A percentile compares a stretch with the other conserved stretches of the same genome.
Conservation (phyloP, 2,113 vertebrate genomes). For the Gallinago paraguaiae region DNA sequence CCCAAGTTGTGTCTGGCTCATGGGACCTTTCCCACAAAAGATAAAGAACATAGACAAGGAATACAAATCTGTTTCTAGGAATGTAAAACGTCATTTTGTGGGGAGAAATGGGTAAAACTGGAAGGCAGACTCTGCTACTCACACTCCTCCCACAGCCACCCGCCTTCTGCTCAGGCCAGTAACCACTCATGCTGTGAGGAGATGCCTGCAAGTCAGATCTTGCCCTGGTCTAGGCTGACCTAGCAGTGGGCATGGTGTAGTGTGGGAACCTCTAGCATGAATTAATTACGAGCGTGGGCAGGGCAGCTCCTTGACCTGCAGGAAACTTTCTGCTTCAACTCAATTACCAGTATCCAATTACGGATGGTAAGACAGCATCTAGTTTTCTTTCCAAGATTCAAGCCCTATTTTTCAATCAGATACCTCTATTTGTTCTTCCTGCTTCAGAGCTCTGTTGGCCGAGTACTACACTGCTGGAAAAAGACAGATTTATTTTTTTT, state of each 20-base stretch:
- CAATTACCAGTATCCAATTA: not conserved
- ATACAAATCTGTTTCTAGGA: not conserved
- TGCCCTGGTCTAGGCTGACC: not conserved
- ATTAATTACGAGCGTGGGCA: not conserved
- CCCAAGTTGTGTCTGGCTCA: not conserved
- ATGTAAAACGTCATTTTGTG: not conserved
- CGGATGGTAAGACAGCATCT: not conserved
- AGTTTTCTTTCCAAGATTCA: not conserved
- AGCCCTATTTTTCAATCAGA: not conserved
- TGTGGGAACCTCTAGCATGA: not conserved
- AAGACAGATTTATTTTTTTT: not conserved
- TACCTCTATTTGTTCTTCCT: not conserved
- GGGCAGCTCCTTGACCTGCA: not conserved
- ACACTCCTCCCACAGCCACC: not conserved
- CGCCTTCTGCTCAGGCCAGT: not conserved
- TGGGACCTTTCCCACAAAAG: not conserved
- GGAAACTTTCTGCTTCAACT: not conserved
- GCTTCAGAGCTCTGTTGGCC: not conserved
- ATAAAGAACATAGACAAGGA: not conserved
- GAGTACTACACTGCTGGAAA: not conserved
- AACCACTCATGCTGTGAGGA: not conserved
- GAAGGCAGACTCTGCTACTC: not conserved
- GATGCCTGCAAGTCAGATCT: not conserved
- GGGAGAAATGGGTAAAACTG: not conserved
- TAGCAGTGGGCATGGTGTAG: rapidly evolving